Base-by-base conservation (phyloP, 1,140 invertebrate genomes). In the Drosophila bocqueti region DNA sequence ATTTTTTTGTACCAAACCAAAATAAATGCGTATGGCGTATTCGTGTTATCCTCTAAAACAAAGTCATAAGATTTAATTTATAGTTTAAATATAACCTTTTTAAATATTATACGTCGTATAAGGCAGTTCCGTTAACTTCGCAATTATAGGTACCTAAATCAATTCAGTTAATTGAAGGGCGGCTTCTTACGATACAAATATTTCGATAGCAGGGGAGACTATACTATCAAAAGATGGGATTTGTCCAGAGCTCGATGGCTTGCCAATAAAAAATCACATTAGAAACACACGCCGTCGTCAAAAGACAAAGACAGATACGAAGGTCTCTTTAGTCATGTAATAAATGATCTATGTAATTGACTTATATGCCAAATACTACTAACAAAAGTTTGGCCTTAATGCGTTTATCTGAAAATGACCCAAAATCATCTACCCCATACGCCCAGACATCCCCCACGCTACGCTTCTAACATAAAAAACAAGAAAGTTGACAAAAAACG, bases 321-420 rank as follows among this genome's bases (percentile, higher is more conserved):
- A 64, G 43, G 42, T 38, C 61, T 52, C 38, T 36, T 60, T 47
- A 38, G 61, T 64, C 64, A 64, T 90, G 79, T 90, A 82, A 90
- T 90, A 90, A 90, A 90, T 90, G 85, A 90, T 90, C 85, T 82
- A 90, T 90, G 85, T 90, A 90, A 90, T 90, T 90, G 85, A 91
- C 85, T 81, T 81, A 79, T 89, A 72, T 84, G 63, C 62, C 62
- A 77, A 85, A 69, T 49, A 77, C 62, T 49, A 58, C 58, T 38
- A 74, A 57, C 57, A 63, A 80, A 87, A 79, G 66, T 80, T 87
- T 67, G 64, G 16, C 74, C 76, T 71, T 76, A 89, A 90, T 85
- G 81, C 76, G 83, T 89, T 83, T 90, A 85, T 90, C 85, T 90
- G 68, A 74, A 68, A 82, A 61, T 60, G 60, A 61, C 50, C 65